A percentile compares a stretch with the other conserved stretches of the same genome.
phyloP scores from a whole-genome alignment of 1,140 invertebrate species.

The Chrysopa pallens region DNA sequence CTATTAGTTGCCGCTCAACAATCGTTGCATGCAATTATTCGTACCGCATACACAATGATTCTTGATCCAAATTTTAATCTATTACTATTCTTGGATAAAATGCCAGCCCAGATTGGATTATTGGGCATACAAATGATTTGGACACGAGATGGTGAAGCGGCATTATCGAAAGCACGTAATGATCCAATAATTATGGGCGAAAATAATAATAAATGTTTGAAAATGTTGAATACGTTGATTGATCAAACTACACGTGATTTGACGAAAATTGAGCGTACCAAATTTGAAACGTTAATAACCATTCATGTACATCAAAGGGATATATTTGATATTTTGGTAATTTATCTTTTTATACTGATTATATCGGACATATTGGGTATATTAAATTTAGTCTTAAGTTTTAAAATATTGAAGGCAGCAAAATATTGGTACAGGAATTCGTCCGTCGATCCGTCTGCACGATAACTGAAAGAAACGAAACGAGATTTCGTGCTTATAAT shows the following conservation, averaged over 20 bases:
- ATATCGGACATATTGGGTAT: too few species aligned
- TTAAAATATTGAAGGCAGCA: too few species aligned
- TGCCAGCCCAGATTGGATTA: slow-evolving; percentile 83
- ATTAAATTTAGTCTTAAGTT: too few species aligned
- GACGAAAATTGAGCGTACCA: slow-evolving; percentile 77
- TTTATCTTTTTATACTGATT: slow-evolving; percentile 7
- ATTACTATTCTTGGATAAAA: slow-evolving; percentile 77
- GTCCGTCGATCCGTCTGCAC: too few species aligned
- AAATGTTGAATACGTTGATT: slow-evolving; percentile 83
- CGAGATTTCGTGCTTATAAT: too few species aligned
- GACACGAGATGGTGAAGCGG: slow-evolving; percentile 83
- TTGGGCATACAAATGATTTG: slow-evolving; percentile 93
- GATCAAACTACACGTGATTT: slow-evolving; percentile 89
- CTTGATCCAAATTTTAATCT: slow-evolving; percentile 77
- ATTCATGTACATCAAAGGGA: slow-evolving; percentile 95
- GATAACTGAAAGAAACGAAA: too few species aligned
- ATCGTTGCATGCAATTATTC: slow-evolving; percentile 84
- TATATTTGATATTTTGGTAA: slow-evolving; percentile 87
- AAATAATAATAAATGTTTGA: slow-evolving; percentile 86
- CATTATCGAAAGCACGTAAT: slow-evolving; percentile 69
- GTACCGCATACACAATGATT: slow-evolving; percentile 62
- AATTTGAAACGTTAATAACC: slow-evolving; percentile 93
- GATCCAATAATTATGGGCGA: slow-evolving; percentile 91
- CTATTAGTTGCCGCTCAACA: slow-evolving; percentile 72
- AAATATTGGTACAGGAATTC: too few species aligned